Percentiles rank a stretch among this genome's conserved stretches.
phyloP scores from a whole-genome alignment of 2,797 vertebrate species.

The Pseudochirops corinnae region DNA sequence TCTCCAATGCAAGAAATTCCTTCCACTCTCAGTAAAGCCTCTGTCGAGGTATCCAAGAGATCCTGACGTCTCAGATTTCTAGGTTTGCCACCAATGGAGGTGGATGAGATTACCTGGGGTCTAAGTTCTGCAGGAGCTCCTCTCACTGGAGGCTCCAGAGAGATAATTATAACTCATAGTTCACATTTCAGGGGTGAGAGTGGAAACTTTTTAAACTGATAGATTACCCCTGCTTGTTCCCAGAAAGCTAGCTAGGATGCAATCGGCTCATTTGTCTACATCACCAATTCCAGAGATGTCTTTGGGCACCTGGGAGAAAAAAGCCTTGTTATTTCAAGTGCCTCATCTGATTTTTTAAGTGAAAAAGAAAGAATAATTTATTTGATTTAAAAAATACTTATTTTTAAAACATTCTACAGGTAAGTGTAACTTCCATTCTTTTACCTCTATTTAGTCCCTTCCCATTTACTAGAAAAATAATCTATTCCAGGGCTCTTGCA shows the following conservation, averaged over 20 bases:
- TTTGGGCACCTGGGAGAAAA: neutral
- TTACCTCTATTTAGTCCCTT: neutral
- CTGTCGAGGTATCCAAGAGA: neutral
- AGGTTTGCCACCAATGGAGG: neutral
- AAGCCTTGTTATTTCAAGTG: neutral
- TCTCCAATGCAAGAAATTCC: neutral
- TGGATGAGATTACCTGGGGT: neutral
- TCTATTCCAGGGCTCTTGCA: conserved; percentile 31
- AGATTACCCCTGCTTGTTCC: neutral
- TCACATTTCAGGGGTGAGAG: neutral
- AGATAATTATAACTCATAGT: neutral
- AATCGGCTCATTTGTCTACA: neutral
- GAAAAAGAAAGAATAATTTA: neutral
- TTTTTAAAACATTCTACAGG: neutral
- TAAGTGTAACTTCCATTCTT: neutral
- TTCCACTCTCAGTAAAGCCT: neutral
- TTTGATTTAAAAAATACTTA: neutral
- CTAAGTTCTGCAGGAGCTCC: neutral
- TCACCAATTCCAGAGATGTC: neutral
- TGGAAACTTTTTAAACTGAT: neutral
- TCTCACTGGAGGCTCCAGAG: neutral
- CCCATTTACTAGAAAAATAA: conserved; percentile 32
- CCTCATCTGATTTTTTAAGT: neutral
- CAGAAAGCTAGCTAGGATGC: neutral
- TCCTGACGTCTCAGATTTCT: neutral